Evolutionary conservation across 2,113 vertebrate genomes (phyloP).

Genomic region (Notothenia rossii): DNA sequence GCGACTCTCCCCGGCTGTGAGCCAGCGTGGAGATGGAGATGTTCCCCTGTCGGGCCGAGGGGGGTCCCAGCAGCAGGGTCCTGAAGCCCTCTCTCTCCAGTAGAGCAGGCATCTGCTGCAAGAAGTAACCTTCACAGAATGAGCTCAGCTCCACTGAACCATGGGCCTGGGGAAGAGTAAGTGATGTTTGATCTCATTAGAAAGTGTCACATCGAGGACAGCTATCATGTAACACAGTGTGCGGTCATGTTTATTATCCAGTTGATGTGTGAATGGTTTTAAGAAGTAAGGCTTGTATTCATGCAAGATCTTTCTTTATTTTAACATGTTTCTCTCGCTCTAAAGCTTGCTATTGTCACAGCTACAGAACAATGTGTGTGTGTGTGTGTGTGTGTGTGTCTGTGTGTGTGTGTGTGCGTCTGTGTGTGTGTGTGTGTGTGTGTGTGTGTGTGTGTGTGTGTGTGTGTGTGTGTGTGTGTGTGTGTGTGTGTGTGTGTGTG

Average conservation of each 20-base stretch:
- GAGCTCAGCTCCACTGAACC: conserved; percentile 89
- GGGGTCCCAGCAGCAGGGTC: conserved; percentile 86
- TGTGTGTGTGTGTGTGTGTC: no score
- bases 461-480: background rate
- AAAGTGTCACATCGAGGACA: background rate
- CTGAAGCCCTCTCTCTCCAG: conserved; percentile 91
- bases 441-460: background rate
- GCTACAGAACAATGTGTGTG: background rate
- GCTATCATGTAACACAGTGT: background rate
- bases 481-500: no score
- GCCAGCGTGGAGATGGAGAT: conserved; percentile 45
- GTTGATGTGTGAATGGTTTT: background rate
- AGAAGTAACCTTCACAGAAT: conserved; percentile 95
- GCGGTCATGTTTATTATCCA: background rate
- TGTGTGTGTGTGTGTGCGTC: no score
- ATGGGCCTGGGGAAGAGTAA: conserved; percentile 84
- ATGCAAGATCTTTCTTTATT: background rate
- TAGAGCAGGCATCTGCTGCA: conserved; percentile 92
- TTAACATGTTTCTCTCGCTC: background rate
- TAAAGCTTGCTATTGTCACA: background rate
- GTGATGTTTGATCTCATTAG: background rate
- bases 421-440: no score
- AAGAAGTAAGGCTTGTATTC: background rate
- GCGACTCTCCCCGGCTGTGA: conserved; percentile 83
- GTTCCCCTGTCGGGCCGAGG: conserved; percentile 82